phyloP scores from a whole-genome alignment of 2,113 vertebrate species.

The Malurus elegans region DNA sequence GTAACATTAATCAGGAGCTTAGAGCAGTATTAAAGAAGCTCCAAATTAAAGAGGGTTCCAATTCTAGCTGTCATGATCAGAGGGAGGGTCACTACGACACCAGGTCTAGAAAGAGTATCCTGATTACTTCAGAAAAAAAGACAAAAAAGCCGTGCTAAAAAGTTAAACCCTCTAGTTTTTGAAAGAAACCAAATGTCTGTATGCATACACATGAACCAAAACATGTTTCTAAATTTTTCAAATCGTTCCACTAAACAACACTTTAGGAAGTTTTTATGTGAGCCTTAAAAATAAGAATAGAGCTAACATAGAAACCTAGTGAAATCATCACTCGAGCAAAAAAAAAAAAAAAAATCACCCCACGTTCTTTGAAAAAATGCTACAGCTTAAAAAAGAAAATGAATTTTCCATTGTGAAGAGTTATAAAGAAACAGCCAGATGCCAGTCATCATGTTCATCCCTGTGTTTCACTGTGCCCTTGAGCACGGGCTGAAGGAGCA shows the following conservation, averaged over 20 bases:
- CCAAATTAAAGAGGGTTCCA: neutral
- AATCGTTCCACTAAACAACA: neutral
- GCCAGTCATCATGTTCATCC: neutral
- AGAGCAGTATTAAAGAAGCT: neutral
- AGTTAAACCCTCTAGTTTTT: neutral
- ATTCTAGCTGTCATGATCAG: neutral
- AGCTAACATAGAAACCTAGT: neutral
- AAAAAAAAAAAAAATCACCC: neutral
- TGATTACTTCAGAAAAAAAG: neutral
- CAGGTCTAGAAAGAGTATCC: neutral
- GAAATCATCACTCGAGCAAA: neutral
- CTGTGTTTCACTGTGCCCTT: neutral
- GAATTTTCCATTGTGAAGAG: neutral
- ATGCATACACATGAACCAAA: neutral
- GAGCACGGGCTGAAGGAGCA: neutral
- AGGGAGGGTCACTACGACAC: neutral
- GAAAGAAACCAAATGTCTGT: neutral
- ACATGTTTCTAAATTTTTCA: neutral
- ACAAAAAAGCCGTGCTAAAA: neutral
- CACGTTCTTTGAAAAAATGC: neutral
- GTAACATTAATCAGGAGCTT: slow-evolving; percentile 13
- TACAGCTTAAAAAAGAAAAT: neutral
- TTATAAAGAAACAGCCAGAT: neutral
- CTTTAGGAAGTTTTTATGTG: neutral
- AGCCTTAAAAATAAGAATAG: neutral